These are phyloP conservation scores for Sylvicola cinctus DNA, from an alignment of 2,888 invertebrate genomes.

Conservation along the genomic window DNA sequence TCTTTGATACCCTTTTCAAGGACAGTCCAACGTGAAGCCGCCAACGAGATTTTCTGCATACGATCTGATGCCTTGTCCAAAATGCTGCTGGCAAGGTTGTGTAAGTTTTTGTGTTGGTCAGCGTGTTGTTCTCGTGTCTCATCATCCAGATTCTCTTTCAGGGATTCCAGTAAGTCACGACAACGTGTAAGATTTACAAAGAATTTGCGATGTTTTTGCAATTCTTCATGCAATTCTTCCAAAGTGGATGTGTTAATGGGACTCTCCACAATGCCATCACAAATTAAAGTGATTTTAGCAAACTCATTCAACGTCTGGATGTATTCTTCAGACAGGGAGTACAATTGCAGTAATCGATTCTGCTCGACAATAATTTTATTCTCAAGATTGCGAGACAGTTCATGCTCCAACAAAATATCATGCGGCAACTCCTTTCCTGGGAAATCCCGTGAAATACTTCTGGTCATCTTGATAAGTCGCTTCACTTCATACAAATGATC, in stretches of 20 bases:
- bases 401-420: constrained; percentile 42
- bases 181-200: constrained; percentile 77
- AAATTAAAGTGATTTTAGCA: constrained; percentile 63
- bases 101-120: constrained; percentile 51
- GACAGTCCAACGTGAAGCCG: constrained; percentile 66
- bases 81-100: constrained; percentile 52
- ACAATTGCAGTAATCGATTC: constrained; percentile 52
- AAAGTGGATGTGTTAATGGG: constrained; percentile 53
- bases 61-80: constrained; percentile 63
- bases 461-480: constrained; percentile 39
- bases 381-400: constrained; percentile 46
- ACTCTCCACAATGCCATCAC: constrained; percentile 59
- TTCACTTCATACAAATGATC: constrained; percentile 36
- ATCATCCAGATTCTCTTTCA: constrained; percentile 62
- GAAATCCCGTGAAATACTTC: constrained; percentile 42
- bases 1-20: constrained; percentile 65
- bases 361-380: constrained; percentile 47
- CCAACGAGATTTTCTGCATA: constrained; percentile 65
- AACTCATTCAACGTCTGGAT: constrained; percentile 75
- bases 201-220: constrained; percentile 75
- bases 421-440: constrained; percentile 45
- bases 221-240: constrained; percentile 69
- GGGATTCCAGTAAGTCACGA: constrained; percentile 63
- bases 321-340: constrained; percentile 65
- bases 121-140: constrained; percentile 57